Percentiles rank a stretch among this genome's conserved stretches.
Conservation (phyloP, 2,113 vertebrate species). For the Dissostichus mawsoni region DNA sequence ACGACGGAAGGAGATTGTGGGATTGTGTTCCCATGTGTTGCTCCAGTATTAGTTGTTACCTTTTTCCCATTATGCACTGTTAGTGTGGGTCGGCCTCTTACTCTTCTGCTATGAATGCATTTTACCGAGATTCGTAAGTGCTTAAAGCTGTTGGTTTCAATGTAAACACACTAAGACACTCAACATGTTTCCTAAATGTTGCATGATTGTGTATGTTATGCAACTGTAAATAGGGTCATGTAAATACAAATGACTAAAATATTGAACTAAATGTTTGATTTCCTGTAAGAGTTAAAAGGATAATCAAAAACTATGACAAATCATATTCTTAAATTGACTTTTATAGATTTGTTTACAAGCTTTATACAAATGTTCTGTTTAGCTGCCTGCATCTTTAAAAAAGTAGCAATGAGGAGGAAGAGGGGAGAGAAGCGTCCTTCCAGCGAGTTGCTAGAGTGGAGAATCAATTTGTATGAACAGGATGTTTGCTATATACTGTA, state of each 20-base stretch:
- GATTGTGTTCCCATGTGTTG: neutral
- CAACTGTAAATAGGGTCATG: neutral
- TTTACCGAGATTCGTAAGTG: too few species aligned
- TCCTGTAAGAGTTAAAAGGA: neutral
- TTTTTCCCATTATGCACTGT: too few species aligned
- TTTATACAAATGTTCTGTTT: neutral
- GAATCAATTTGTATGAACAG: slow-evolving; percentile 2
- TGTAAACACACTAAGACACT: too few species aligned
- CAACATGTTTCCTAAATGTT: neutral
- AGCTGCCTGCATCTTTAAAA: neutral
- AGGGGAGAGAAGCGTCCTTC: neutral
- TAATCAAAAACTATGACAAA: neutral
- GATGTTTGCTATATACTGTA: neutral
- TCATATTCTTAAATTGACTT: neutral
- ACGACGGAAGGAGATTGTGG: neutral
- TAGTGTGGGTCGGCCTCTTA: too few species aligned
- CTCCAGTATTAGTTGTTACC: too few species aligned
- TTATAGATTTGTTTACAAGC: neutral
- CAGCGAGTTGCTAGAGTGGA: slow-evolving; percentile 1
- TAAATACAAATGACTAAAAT: slow-evolving; percentile 16
- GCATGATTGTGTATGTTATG: neutral
- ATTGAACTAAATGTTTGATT: slow-evolving; percentile 9
- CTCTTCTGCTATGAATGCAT: too few species aligned
- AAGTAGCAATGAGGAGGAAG: neutral
- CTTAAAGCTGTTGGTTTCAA: too few species aligned